These are phyloP conservation scores for Myripristis jacobus DNA, from an alignment of 2,797 vertebrate genomes.

Conservation along the genomic window DNA sequence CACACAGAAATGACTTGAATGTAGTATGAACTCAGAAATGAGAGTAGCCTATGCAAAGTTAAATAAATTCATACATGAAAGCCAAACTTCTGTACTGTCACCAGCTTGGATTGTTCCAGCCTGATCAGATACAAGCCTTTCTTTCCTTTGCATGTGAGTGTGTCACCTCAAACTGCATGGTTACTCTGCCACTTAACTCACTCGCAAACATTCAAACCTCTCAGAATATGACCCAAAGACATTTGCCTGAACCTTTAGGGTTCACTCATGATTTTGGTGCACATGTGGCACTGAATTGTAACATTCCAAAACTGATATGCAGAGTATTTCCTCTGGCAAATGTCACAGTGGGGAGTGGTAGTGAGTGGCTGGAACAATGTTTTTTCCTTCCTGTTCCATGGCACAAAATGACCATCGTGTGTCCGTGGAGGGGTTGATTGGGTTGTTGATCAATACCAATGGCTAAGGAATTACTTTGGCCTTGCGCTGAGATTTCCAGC, in stretches of 20 bases:
- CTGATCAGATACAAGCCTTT: neutral
- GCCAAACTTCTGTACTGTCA: constrained; percentile 35
- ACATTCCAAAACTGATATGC: constrained; percentile 23
- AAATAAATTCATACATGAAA: constrained; percentile 87
- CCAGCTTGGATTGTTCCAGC: neutral
- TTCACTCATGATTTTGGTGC: neutral
- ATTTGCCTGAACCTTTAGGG: neutral
- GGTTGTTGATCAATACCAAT: too few species aligned
- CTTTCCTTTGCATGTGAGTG: neutral
- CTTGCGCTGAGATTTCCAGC: too few species aligned
- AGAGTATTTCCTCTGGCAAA: constrained; percentile 13
- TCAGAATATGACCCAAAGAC: neutral
- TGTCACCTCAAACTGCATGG: constrained; percentile 16
- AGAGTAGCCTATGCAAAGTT: constrained; percentile 75
- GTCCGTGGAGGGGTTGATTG: too few species aligned
- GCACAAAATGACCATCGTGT: too few species aligned
- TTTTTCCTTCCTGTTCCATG: neutral
- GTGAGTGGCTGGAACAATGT: constrained; percentile 1
- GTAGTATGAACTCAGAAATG: constrained; percentile 72
- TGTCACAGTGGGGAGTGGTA: constrained; percentile 6
- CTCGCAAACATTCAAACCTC: constrained; percentile 25
- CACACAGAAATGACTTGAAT: constrained; percentile 63
- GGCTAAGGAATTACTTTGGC: too few species aligned
- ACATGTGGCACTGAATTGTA: constrained; percentile 8
- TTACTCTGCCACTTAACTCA: constrained; percentile 34